Evolutionary conservation across 2,888 invertebrate genomes (phyloP), one percentile per base, ranked within the genome.

Genomic region (Drosophila infuscata): DNA sequence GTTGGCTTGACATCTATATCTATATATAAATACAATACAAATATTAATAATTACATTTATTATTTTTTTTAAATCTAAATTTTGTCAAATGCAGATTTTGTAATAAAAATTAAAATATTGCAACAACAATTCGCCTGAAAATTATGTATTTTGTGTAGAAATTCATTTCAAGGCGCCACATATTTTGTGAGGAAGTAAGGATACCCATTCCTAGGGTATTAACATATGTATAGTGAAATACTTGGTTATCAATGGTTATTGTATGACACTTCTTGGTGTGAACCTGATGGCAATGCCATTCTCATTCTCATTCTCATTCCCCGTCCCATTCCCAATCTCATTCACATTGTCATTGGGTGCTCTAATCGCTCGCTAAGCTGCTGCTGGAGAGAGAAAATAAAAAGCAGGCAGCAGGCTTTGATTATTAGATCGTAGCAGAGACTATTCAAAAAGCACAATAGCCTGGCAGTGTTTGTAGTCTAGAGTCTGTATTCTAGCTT

Each of bases 281-380:
- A 85, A 87, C 85, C 77, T 76, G 73, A 62, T 33, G 57, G 49
- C 56, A 60, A 51, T 68, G 63, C 68, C 71, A 82, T 75, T 59
- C 82, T 71, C 81, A 81, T 74, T 82, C 70, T 54, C 69, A 63
- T 53, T 33, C 66, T 12, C 53, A 25, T 48, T 43, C 25, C 25
- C 81, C 79, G 73, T 82, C 70, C 12, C 53, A 30, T 52, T 43
- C 41, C 32, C 43, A 46, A 46, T 57, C 51, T 53, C 46, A 49
- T 62, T 65, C 54, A 53, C 73, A 53, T 38, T 76, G 60, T 73
- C 41, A 53, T 43, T 62, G 38, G 48, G 64, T 59, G 69, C 72
- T 78, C 79, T 83, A 87, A 85, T 86, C 87, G 81, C 69, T 64
- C 51, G 72, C 76, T 83, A 86, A 82, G 83, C 85, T 83, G 81